Conservation (phyloP, 2,888 invertebrate species). For the Hymenopus coronatus region DNA sequence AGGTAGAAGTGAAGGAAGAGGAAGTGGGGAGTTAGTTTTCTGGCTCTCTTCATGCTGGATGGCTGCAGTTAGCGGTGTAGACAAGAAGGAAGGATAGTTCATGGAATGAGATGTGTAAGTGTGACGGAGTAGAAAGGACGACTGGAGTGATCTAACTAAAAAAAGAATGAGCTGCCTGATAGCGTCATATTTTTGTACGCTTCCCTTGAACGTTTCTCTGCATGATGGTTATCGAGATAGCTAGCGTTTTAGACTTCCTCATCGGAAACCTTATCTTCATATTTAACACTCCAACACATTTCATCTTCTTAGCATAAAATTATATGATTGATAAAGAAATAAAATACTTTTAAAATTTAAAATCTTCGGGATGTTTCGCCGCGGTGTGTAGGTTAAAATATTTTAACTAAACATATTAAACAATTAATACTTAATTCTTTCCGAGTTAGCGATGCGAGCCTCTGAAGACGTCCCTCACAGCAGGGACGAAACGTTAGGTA, state of each 20-base stretch:
- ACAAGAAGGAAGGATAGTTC: background rate
- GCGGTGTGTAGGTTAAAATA: too few relatives aligned
- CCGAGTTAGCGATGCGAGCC: too few relatives aligned
- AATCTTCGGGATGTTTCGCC: too few relatives aligned
- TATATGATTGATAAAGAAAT: too few relatives aligned
- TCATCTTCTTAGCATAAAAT: background rate
- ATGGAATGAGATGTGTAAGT: background rate
- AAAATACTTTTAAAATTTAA: too few relatives aligned
- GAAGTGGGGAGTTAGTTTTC: background rate
- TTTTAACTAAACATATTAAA: too few relatives aligned
- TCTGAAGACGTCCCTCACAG: too few relatives aligned
- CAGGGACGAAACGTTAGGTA: too few relatives aligned
- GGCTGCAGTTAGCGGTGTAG: background rate
- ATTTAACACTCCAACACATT: background rate
- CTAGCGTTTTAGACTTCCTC: background rate
- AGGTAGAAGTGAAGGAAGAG: conserved; percentile 18
- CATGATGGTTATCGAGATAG: background rate
- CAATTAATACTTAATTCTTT: too few relatives aligned
- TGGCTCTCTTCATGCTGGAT: background rate
- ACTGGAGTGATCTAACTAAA: background rate
- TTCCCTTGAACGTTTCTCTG: background rate
- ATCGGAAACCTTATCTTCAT: background rate
- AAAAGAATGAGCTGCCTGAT: background rate
- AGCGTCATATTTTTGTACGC: background rate
- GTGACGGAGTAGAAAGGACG: background rate